These are phyloP conservation scores for Euwallacea fornicatus DNA, from an alignment of 1,140 invertebrate genomes.

Conservation along the genomic window DNA sequence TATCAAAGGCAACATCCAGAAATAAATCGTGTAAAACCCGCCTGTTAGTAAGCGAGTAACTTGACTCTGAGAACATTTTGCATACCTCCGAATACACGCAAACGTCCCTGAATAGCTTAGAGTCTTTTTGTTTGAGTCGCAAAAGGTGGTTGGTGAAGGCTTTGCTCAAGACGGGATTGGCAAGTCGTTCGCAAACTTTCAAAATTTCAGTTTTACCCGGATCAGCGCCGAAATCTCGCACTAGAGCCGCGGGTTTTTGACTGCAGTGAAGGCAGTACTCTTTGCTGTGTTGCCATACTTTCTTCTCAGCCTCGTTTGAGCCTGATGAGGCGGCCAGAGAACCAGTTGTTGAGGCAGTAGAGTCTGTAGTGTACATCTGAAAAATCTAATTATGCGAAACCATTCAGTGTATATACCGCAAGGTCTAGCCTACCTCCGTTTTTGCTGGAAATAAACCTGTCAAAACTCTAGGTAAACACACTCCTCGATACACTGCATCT, in stretches of 20 bases:
- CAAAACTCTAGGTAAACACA: constrained; percentile 73
- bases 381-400: background rate
- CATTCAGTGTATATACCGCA: background rate
- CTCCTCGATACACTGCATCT: constrained; percentile 70
- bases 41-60: constrained; percentile 79
- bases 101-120: constrained; percentile 80
- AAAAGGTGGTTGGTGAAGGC: constrained; percentile 68
- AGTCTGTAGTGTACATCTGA: background rate
- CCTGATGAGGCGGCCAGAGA: no score
- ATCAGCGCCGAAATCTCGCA: constrained; percentile 34
- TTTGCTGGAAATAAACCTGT: constrained; percentile 68
- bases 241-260: background rate
- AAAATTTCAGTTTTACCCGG: constrained; percentile 54
- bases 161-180: constrained; percentile 70
- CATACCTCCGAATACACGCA: constrained; percentile 94
- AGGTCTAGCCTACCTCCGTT: constrained; percentile 36
- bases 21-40: constrained; percentile 94
- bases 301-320: background rate
- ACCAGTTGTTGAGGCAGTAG: constrained; percentile 4
- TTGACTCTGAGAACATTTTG: constrained; percentile 73
- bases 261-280: constrained; percentile 34
- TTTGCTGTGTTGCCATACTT: constrained; percentile 32
- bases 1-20: constrained; percentile 79
- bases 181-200: constrained; percentile 66
- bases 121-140: constrained; percentile 84